Base-by-base conservation (phyloP, 2,113 vertebrate species). In the Poeciliopsis occidentalis region DNA sequence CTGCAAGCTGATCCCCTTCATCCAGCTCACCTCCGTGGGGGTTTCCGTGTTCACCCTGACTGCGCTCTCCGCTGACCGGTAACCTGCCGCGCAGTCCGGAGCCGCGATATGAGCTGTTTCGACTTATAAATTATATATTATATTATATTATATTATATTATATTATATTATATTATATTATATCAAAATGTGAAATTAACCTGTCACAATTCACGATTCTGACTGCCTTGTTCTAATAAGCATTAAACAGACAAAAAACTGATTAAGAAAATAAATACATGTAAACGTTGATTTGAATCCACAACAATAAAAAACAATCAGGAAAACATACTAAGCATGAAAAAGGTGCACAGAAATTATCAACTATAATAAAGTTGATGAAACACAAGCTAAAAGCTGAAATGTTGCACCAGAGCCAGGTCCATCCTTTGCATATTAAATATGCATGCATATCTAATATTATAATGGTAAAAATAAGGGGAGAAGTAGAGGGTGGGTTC, bases 11-110 rank as follows among this genome's bases (percentile, higher is more conserved):
- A 97, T 99, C 68, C 96, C 98, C 62, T 98, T 98, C 86, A 96
- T 99, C 78, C 98, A 99, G 91, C 95, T 99, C 19, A 98, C 96
- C 60, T 99, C 98, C 0, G 97, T 99, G 19, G 98, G 98, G 70
- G 97, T 99, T 67, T 99, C 98, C 24, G 97, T 99, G 82, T 99
- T 99, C 85, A 99, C 98, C 0, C 96, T 99, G 67, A 98, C 97
- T 0, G 97, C 96, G 27, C 95, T 99, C 67, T 97, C 97, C 0
- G 97, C 97, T 64, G 98, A 99, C 94, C 96, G 98, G 98, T 99
- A 95, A 95, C 12, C 0, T 15, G 30, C 57, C 37, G 34, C 63
- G 12, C 64, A 44, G 13, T 4, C 13, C 41, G 15, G 44, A 31
- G 30, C 10, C 24, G 34, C 26, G 24, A 27, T 51, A 44, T 17